Evolutionary conservation across 2,888 invertebrate species (phyloP).

Genomic region (Caenorhabditis doughertyi): DNA sequence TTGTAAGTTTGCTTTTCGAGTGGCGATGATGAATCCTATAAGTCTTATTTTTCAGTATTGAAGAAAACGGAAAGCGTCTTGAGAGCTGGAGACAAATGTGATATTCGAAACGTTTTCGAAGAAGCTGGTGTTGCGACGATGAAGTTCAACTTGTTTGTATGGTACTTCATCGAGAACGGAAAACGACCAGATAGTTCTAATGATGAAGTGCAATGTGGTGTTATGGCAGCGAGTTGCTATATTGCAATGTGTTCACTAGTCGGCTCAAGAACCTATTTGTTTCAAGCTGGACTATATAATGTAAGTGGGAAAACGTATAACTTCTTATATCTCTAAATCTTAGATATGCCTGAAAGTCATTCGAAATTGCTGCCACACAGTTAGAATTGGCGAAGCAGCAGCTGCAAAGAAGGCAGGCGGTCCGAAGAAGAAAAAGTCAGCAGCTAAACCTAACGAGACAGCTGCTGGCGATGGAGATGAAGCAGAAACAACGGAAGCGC

Average conservation of each 20-base stretch:
- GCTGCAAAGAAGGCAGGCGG: constrained; percentile 1
- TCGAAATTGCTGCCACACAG: constrained; percentile 50
- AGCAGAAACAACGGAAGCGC: constrained; percentile 4
- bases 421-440: constrained; percentile 31
- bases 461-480: too few species aligned
- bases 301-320: too few species aligned
- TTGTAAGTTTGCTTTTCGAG: constrained; percentile 6
- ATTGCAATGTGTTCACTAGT: constrained; percentile 46
- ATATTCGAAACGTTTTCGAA: constrained; percentile 38
- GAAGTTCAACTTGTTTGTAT: constrained; percentile 53
- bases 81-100: constrained; percentile 22
- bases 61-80: constrained; percentile 21
- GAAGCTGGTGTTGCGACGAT: constrained; percentile 5
- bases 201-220: constrained; percentile 27
- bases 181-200: constrained; percentile 16
- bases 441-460: too few species aligned
- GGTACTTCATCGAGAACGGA: constrained; percentile 55
- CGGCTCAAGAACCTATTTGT: constrained; percentile 30
- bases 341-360: constrained; percentile 52
- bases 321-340: too few species aligned
- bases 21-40: too few species aligned
- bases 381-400: constrained; percentile 41
- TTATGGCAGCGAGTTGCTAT: constrained; percentile 21
- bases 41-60: constrained; percentile 30
- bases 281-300: constrained; percentile 44